Conservation (phyloP, 1,140 invertebrate genomes). For the Lysiphlebus fabarum region DNA sequence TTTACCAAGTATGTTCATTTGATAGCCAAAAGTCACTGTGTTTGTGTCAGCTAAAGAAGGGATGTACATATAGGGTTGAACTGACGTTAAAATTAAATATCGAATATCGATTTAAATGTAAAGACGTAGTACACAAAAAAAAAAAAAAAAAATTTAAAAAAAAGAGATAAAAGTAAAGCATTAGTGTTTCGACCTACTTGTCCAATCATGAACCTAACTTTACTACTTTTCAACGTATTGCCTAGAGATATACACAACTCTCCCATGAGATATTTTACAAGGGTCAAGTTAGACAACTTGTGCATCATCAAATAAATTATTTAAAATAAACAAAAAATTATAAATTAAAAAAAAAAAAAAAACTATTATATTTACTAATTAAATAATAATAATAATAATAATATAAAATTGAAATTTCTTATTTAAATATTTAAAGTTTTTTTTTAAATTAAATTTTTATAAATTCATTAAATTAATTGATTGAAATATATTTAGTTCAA, state of each 20-base stretch:
- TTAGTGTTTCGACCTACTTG: constrained; percentile 33
- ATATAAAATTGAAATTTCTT: too few species aligned
- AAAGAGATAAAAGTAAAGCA: background rate
- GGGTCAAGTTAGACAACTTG: constrained; percentile 12
- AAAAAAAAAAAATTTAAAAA: background rate
- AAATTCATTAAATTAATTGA: too few species aligned
- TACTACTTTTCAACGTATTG: constrained; percentile 9
- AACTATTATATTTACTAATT: too few species aligned
- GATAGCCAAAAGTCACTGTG: constrained; percentile 20
- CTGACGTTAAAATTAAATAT: constrained; percentile 39
- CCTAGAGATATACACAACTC: constrained; percentile 7
- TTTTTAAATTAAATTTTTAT: too few species aligned
- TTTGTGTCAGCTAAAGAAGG: constrained; percentile 12
- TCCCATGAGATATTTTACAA: background rate
- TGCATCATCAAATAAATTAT: background rate
- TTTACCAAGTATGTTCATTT: constrained; percentile 4
- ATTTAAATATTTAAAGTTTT: too few species aligned
- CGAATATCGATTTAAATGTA: constrained; percentile 36
- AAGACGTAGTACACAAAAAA: background rate
- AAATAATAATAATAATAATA: too few species aligned
- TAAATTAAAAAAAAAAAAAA: too few species aligned
- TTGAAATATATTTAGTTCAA: too few species aligned
- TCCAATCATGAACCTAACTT: constrained; percentile 29
- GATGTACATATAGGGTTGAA: background rate
- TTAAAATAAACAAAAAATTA: too few species aligned